phyloP scores from a whole-genome alignment of 2,888 invertebrate genomes.

The Drosophila anomalata region DNA sequence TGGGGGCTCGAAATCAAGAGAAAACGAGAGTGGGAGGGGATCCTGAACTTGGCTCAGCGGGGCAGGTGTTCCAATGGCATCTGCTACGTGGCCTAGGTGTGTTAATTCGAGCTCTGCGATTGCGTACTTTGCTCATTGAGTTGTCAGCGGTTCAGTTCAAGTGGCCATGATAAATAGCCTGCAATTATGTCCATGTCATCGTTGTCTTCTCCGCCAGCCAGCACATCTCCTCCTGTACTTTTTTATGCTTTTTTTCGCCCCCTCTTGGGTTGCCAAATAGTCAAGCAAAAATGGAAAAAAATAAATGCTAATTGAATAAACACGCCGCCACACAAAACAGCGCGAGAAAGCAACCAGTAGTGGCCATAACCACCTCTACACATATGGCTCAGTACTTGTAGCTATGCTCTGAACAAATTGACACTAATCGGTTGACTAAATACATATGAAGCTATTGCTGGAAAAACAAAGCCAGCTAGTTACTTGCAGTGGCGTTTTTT shows the following conservation, averaged over 20 bases:
- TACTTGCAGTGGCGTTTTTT: constrained; percentile 27
- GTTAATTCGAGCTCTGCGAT: constrained; percentile 63
- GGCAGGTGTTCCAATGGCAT: constrained; percentile 66
- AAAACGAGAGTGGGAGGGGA: constrained; percentile 20
- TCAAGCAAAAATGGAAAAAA: constrained; percentile 51
- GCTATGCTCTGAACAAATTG: constrained; percentile 61
- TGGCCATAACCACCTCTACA: constrained; percentile 35
- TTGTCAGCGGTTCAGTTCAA: constrained; percentile 69
- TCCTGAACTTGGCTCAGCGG: constrained; percentile 71
- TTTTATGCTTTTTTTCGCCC: background rate
- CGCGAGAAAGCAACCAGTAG: constrained; percentile 60
- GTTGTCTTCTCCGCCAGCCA: constrained; percentile 41
- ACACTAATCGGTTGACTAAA: constrained; percentile 51
- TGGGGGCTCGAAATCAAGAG: constrained; percentile 8
- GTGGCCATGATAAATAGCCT: constrained; percentile 72
- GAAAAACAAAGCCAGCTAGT: constrained; percentile 25
- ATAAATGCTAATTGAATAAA: constrained; percentile 72
- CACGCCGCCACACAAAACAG: constrained; percentile 65
- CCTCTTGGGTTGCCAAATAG: constrained; percentile 44
- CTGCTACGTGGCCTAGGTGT: constrained; percentile 72
- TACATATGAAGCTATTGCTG: constrained; percentile 14
- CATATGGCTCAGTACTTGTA: constrained; percentile 18
- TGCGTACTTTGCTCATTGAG: constrained; percentile 74
- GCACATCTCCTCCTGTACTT: constrained; percentile 15
- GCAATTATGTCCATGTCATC: constrained; percentile 72